phyloP scores from a whole-genome alignment of 2,113 vertebrate species.

The Channa maculata region DNA sequence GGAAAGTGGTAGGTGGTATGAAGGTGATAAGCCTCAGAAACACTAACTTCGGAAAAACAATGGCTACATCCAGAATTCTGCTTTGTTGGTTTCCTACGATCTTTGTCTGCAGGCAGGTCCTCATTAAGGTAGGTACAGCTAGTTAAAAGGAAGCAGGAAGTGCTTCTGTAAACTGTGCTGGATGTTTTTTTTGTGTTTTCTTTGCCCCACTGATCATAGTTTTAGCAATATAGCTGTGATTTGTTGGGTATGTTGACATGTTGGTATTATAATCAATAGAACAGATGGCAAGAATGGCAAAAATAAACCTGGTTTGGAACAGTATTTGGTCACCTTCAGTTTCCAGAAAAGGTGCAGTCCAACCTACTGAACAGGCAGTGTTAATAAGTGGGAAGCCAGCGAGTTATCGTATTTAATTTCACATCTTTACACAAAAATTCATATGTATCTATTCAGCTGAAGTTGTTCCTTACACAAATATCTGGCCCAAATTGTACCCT shows the following conservation, averaged over 20 bases:
- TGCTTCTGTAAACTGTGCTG: neutral
- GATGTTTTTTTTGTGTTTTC: neutral
- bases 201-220: neutral
- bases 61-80: no score
- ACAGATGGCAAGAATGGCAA: neutral
- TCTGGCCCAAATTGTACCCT: constrained; percentile 10
- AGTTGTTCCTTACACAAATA: constrained; percentile 34
- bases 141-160: neutral
- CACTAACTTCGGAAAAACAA: no score
- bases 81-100: no score
- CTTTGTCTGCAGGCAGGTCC: no score
- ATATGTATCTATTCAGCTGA: constrained; percentile 34
- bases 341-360: neutral
- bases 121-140: neutral
- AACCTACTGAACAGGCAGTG: constrained; percentile 19
- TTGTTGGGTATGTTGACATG: neutral
- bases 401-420: constrained; percentile 1
- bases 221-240: neutral
- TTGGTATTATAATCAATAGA: neutral
- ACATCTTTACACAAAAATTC: constrained; percentile 20
- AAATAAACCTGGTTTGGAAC: neutral
- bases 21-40: no score
- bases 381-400: constrained; percentile 7
- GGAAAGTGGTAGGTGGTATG: no score
- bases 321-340: neutral